Evolutionary conservation across 2,113 vertebrate genomes (phyloP).

Genomic region (Caracal caracal): DNA sequence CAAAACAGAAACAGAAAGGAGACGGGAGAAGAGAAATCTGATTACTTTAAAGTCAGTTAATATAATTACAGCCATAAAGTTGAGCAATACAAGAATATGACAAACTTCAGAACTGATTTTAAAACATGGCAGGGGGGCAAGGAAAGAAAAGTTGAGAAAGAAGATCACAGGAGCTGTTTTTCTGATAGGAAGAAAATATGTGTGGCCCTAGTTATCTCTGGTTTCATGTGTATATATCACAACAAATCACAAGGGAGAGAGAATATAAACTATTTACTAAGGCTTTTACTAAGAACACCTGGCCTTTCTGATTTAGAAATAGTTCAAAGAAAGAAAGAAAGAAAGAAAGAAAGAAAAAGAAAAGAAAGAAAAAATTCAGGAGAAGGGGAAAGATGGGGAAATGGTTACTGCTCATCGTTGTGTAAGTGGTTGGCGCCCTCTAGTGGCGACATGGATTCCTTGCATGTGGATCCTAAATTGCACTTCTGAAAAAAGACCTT

Average conservation of each 20-base stretch:
- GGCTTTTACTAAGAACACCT: not conserved
- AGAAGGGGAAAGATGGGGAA: not conserved
- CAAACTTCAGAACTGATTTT: not conserved
- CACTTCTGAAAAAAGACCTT: not conserved
- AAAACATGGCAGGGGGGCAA: not conserved
- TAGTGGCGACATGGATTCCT: not conserved
- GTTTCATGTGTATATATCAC: not conserved
- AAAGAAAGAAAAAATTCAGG: too few species aligned
- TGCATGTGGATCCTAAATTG: not conserved
- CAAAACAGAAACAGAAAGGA: not conserved
- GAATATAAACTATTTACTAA: not conserved
- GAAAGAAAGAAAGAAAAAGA: too few species aligned
- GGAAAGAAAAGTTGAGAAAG: constrained; percentile 7
- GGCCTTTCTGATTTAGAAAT: constrained; percentile 20
- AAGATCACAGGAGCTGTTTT: not conserved
- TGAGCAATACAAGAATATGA: not conserved
- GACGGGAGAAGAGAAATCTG: not conserved
- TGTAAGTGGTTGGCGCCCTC: constrained; percentile 15
- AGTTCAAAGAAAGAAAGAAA: not conserved
- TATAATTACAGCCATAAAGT: not conserved
- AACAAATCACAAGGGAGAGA: not conserved
- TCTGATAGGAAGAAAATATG: not conserved
- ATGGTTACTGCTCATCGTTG: not conserved
- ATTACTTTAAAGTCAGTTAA: not conserved
- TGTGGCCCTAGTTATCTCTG: not conserved